These are phyloP conservation scores for Palythoa heliodiscus DNA, from an alignment of 92 coral and sea anemone genomes.

Conservation along the genomic window DNA sequence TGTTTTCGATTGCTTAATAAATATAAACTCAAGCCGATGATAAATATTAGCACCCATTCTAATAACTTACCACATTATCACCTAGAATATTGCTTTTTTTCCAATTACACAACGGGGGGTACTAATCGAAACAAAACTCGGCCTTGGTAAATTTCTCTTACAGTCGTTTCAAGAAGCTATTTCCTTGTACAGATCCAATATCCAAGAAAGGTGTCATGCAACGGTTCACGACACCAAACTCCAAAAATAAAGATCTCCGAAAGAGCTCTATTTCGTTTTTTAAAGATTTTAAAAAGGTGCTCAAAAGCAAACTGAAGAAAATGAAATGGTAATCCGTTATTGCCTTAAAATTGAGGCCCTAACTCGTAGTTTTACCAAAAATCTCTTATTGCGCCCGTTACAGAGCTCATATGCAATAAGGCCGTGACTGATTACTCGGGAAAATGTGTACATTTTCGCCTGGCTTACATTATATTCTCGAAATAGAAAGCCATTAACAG, in stretches of 20 bases:
- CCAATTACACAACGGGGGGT: constrained; percentile 9
- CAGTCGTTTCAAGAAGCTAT: neutral
- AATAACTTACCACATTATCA: constrained; percentile 24
- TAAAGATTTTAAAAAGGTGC: too few species aligned
- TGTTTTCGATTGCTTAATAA: constrained; percentile 11
- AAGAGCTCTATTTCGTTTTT: too few species aligned
- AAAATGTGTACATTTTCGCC: neutral
- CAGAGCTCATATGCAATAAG: too few species aligned
- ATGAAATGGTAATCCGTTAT: too few species aligned
- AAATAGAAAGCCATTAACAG: neutral
- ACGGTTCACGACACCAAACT: too few species aligned
- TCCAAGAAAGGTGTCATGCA: neutral
- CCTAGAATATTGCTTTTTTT: constrained; percentile 1
- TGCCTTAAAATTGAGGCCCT: too few species aligned
- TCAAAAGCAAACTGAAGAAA: too few species aligned
- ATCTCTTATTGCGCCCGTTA: too few species aligned
- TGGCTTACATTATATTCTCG: neutral
- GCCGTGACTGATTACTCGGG: too few species aligned
- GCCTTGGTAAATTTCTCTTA: neutral
- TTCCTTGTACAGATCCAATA: neutral
- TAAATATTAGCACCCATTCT: constrained; percentile 13
- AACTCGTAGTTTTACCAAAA: too few species aligned
- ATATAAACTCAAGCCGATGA: constrained; percentile 16
- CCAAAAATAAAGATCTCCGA: too few species aligned
- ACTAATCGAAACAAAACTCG: neutral